Base-by-base conservation (phyloP, 2,888 invertebrate species). In the Epinotia ramella region DNA sequence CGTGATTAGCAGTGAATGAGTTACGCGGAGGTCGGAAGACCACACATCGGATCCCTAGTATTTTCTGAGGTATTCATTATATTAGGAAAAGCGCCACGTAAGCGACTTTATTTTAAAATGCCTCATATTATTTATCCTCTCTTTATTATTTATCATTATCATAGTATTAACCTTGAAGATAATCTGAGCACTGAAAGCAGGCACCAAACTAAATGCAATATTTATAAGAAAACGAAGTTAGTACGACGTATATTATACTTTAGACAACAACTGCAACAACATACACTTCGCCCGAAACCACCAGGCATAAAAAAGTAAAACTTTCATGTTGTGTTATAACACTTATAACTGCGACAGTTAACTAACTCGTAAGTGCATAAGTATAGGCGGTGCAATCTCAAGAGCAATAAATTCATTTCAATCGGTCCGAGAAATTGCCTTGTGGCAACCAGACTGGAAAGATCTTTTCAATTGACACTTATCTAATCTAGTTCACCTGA, bases 401-500 rank as follows among this genome's bases (percentile, higher is more conserved):
- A 63, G 33, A 59, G 63, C 40, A 62, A 69, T 69, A 69, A 62
- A 68, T 69, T 73, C n/a, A 69, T 57, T 69, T 6, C 68, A 68
- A 67, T 62, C 56, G 53, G 63, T 46, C 49, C 57, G 18, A 57
- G 56, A 73, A 63, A 71, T 71, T 57, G 67, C 53, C 68, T 53
- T 46, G 49, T 44, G 66, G 18, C 62, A 72, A 62, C 66, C 62
- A 57, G 24, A 49, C 62, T 76, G 33, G 67, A 72, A 72, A 67
- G 76, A 76, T 63, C 66, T 59, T 33, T 60, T 33, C 67, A 67
- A 72, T 67, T 76, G 71, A 49, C 63, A 46, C 66, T 76, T 76
- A 76, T 76, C 76, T 76, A 67, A 72, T 76, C 76, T 72, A 40
- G 56, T 67, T 33, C 67, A 76, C 67, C 76, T 67, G 57, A 66